Percentiles rank a stretch among this genome's conserved stretches.
phyloP scores from a whole-genome alignment of 2,888 invertebrate species.

The Cataglyphis cursor region DNA sequence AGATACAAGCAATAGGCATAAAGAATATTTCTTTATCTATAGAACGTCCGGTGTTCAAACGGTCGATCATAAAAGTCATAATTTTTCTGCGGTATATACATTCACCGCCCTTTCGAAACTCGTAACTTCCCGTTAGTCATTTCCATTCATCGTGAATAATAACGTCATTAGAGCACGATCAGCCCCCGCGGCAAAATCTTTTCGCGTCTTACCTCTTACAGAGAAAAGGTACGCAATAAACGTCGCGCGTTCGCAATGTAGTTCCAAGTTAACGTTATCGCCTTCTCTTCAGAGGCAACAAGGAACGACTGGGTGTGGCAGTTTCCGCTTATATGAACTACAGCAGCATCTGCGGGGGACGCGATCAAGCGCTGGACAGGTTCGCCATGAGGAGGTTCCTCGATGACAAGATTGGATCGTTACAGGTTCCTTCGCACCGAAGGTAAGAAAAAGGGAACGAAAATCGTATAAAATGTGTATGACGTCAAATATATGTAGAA shows the following conservation, averaged over 20 bases:
- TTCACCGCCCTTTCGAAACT: slow-evolving; percentile 41
- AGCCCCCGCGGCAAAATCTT: slow-evolving; percentile 46
- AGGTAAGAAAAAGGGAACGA: slow-evolving; percentile 87
- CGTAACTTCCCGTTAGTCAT: slow-evolving; percentile 51
- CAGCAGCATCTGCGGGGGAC: slow-evolving; percentile 95
- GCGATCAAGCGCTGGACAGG: slow-evolving; percentile 94
- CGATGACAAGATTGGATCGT: slow-evolving; percentile 92
- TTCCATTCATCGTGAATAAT: slow-evolving; percentile 57
- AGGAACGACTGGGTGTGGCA: slow-evolving; percentile 94
- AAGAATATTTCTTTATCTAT: neutral
- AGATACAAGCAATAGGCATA: neutral
- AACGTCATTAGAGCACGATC: slow-evolving; percentile 53
- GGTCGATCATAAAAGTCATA: slow-evolving; percentile 40
- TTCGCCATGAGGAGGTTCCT: slow-evolving; percentile 97
- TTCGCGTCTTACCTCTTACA: slow-evolving; percentile 24
- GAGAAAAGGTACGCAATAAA: slow-evolving; percentile 17
- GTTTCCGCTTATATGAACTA: slow-evolving; percentile 98
- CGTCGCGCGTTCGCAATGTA: slow-evolving; percentile 14
- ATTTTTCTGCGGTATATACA: slow-evolving; percentile 46
- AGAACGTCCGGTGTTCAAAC: slow-evolving; percentile 10
- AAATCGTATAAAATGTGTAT: slow-evolving; percentile 32
- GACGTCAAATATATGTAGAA: neutral
- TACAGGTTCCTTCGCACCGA: slow-evolving; percentile 92
- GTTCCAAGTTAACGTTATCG: slow-evolving; percentile 45
- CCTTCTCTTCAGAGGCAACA: slow-evolving; percentile 90